These are phyloP conservation scores for Nothobranchius kuhntae DNA, from an alignment of 2,113 vertebrate genomes.

Conservation along the genomic window DNA sequence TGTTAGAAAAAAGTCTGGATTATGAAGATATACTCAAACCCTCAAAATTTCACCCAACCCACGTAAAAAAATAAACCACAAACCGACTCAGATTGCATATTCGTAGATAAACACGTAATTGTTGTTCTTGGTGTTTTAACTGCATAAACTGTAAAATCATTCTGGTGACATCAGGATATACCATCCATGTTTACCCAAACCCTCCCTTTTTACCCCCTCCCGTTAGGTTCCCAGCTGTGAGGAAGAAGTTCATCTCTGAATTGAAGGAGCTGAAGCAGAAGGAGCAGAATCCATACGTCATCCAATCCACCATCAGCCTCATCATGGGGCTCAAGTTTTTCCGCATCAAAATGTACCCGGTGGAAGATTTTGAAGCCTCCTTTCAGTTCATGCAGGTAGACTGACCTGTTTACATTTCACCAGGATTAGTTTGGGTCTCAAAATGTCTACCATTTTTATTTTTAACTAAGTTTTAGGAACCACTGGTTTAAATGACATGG, in stretches of 20 bases:
- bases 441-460: too few relatives aligned
- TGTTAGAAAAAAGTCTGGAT: constrained; percentile 57
- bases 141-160: too few relatives aligned
- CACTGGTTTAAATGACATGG: too few relatives aligned
- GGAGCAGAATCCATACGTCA: constrained; percentile 91
- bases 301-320: constrained; percentile 97
- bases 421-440: too few relatives aligned
- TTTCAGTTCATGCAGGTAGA: constrained; percentile 99
- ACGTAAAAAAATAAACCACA: constrained; percentile 22
- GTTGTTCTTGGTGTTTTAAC: not conserved
- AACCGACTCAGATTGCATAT: not conserved
- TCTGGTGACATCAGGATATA: too few relatives aligned
- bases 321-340: constrained; percentile 99
- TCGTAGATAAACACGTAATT: constrained; percentile 1
- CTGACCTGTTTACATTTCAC: not conserved
- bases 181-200: too few relatives aligned
- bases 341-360: constrained; percentile 98
- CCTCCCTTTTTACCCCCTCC: constrained; percentile 5
- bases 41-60: constrained; percentile 5
- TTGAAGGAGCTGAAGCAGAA: constrained; percentile 95
- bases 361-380: constrained; percentile 98
- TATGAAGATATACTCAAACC: constrained; percentile 28
- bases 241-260: constrained; percentile 97
- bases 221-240: constrained; percentile 92
- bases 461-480: too few relatives aligned